Conservation (phyloP, 1,140 invertebrate species). For the Drosophila pseudoananassae region DNA sequence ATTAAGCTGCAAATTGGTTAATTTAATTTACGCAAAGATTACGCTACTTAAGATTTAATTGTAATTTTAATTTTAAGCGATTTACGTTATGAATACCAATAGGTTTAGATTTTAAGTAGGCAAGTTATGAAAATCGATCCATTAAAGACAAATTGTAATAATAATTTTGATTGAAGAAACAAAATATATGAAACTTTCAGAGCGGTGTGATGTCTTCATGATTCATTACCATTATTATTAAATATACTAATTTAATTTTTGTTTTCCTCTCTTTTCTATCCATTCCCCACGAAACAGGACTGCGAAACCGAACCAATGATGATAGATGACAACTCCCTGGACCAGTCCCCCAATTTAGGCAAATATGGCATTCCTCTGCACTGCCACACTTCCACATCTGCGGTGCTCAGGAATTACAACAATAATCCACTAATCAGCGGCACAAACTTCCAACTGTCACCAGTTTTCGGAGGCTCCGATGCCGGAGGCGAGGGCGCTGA, state of each 20-base stretch:
- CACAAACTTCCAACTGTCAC: conserved; percentile 70
- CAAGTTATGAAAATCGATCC: conserved; percentile 45
- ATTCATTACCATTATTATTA: background rate
- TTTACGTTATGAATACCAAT: conserved; percentile 28
- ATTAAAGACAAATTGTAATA: conserved; percentile 23
- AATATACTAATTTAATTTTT: conserved; percentile 30
- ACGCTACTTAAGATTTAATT: conserved; percentile 19
- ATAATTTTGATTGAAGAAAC: background rate
- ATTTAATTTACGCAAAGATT: conserved; percentile 55
- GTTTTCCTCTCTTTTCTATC: background rate
- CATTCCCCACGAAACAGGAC: conserved; percentile 23
- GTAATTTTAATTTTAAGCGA: conserved; percentile 27
- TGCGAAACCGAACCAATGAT: conserved; percentile 45
- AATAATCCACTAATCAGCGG: conserved; percentile 80
- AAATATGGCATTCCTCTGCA: conserved; percentile 54
- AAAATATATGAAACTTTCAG: background rate
- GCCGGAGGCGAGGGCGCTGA: conserved; percentile 16
- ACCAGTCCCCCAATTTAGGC: conserved; percentile 11
- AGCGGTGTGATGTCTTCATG: conserved; percentile 9
- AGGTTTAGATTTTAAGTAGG: conserved; percentile 19
- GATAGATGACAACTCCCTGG: conserved; percentile 62
- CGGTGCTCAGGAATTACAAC: conserved; percentile 69
- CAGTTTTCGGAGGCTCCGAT: conserved; percentile 51
- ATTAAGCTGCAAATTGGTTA: conserved; percentile 54
- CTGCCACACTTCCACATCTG: conserved; percentile 57